Evolutionary conservation across 2,797 vertebrate genomes (phyloP), one percentile per base, ranked within the genome.

Genomic region (Acestrorhynchus altus): DNA sequence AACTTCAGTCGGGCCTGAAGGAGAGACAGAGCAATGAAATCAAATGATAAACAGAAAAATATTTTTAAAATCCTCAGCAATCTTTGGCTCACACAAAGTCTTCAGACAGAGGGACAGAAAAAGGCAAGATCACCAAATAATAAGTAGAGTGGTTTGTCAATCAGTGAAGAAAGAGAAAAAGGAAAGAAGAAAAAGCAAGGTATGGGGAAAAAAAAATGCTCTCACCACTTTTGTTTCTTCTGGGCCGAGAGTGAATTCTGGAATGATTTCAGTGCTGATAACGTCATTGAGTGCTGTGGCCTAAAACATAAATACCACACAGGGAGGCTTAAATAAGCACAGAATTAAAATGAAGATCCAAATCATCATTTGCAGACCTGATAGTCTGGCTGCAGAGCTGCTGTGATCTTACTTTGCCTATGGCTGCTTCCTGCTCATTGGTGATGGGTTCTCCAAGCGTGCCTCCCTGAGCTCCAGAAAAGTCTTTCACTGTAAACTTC

Each of bases 141-240:
- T n/a, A n/a, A n/a, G n/a, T n/a, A n/a, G n/a, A n/a, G n/a, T n/a
- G n/a, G n/a, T n/a, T n/a, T n/a, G n/a, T n/a, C n/a, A 67, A 24
- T 9, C 0, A 28, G 28, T 28, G 0, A 16, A 46, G 8, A 56
- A 24, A 35, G 28, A 8, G 4, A 8, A 16, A 35, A 20, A 4
- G 13, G 0, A 1, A n/a, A 11, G 31, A 4, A n/a, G 8, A 24
- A 18, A 51, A 18, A 60, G 20, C 15, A n/a, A 56, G 6, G 20
- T 10, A 54, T 2, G 24, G 28, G 2, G 18, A 44, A 15, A 52
- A 42, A 4, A 47, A 22, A 54, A 52, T 42, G 4, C 73, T 89
- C 92, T 91, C 91, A 98, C 97, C 94, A 92, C 88, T 96, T 96
- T 99, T 51, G 94, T 96, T 89, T 99, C 98, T 86, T 98, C 96